Base-by-base conservation (phyloP, 1,140 invertebrate genomes). In the Maconellicoccus hirsutus region DNA sequence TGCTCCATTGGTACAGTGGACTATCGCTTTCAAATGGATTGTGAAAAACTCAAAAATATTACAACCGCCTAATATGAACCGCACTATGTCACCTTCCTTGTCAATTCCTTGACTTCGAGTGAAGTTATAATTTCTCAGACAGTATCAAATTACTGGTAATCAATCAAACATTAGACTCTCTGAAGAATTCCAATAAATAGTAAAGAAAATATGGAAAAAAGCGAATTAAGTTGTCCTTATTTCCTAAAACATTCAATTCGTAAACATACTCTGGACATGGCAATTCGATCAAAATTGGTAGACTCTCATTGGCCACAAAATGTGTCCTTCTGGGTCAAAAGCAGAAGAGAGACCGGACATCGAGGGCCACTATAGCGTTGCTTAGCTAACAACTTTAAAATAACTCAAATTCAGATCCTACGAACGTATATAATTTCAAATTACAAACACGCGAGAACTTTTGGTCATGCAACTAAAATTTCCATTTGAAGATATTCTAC, bases 351-450 rank as follows among this genome's bases (percentile, higher is more conserved):
- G 72, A 70, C n/a, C 70, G 70, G 16, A 70, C 70, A 16, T 19
- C 70, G 27, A 73, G 63, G 21, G 70, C 72, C 16, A 73, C 61
- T 33, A 25, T 21, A 61, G 72, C 72, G 61, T 70, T 73, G 22
- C 29, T 72, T 29, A 29, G 71, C 12, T 33, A 72, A 71, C 4
- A 66, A 66, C 22, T 66, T 66, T 66, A n/a, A n/a, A n/a, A n/a
- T n/a, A n/a, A n/a, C n/a, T n/a, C n/a, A n/a, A n/a, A n/a, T n/a
- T n/a, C n/a, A n/a, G n/a, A n/a, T n/a, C n/a, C n/a, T n/a, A n/a
- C n/a, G n/a, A n/a, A n/a, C n/a, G n/a, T n/a, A n/a, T n/a, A n/a
- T n/a, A n/a, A n/a, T n/a, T n/a, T n/a, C n/a, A n/a, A n/a, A n/a
- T n/a, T n/a, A n/a, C n/a, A n/a, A n/a, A n/a, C n/a, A n/a, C n/a